Conservation (phyloP, 2,888 invertebrate genomes). For the Digitonthophagus gazella region DNA sequence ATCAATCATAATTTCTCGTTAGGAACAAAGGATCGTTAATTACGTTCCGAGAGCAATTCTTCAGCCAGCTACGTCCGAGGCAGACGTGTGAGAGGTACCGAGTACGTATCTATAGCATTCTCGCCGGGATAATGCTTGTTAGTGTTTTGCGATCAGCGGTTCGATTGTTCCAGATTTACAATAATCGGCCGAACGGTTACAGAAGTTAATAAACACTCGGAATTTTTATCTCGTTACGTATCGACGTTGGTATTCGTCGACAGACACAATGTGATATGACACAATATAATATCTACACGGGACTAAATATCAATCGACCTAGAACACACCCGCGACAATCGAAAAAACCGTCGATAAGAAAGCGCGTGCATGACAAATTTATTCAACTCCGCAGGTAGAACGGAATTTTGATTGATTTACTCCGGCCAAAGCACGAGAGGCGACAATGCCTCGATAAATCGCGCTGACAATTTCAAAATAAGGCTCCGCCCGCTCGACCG, state of each 20-base stretch:
- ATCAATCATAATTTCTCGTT: constrained; percentile 27
- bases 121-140: background rate
- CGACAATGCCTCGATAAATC: background rate
- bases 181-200: background rate
- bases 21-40: constrained; percentile 26
- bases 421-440: background rate
- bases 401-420: background rate
- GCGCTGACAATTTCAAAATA: background rate
- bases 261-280: no score
- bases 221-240: no score
- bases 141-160: background rate
- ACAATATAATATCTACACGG: background rate
- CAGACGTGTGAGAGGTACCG: background rate
- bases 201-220: no score
- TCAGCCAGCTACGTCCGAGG: background rate
- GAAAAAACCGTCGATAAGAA: background rate
- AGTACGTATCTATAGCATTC: background rate
- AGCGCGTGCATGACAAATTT: background rate
- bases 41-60: constrained; percentile 17
- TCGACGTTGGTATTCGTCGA: no score
- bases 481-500: background rate
- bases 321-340: background rate
- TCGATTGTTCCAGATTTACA: background rate
- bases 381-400: background rate
- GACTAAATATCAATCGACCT: no score